Percentiles rank a stretch among this genome's conserved stretches.
These are phyloP conservation scores for Bombus superbus DNA, from an alignment of 1,140 invertebrate species.

Conservation along the genomic window DNA sequence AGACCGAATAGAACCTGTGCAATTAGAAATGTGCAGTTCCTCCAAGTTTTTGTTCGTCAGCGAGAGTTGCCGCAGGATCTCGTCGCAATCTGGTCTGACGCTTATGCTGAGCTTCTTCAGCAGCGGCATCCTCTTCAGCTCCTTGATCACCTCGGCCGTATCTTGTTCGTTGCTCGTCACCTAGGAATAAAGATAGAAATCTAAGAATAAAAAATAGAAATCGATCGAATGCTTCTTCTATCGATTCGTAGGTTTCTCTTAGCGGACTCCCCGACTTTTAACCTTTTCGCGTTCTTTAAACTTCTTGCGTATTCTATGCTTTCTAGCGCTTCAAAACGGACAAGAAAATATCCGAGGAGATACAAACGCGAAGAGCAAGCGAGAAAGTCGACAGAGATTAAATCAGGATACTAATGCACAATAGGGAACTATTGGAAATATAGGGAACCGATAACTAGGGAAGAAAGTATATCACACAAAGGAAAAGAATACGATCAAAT, in stretches of 20 bases:
- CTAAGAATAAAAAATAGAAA: not conserved
- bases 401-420: too few species aligned
- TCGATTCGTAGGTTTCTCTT: too few species aligned
- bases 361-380: too few species aligned
- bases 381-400: too few species aligned
- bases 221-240: not conserved
- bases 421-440: too few species aligned
- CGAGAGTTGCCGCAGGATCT: slow-evolving; percentile 72
- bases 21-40: slow-evolving; percentile 62
- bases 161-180: slow-evolving; percentile 56
- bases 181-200: slow-evolving; percentile 38
- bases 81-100: slow-evolving; percentile 65
- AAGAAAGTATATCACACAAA: too few species aligned
- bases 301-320: too few species aligned
- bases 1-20: slow-evolving; percentile 50
- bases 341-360: too few species aligned
- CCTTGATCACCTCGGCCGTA: slow-evolving; percentile 63
- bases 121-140: slow-evolving; percentile 72
- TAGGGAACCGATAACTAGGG: too few species aligned
- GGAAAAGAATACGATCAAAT: too few species aligned
- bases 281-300: not conserved
- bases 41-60: slow-evolving; percentile 70
- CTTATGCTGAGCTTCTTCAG: slow-evolving; percentile 64
- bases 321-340: too few species aligned
- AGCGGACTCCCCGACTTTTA: not conserved